Percentiles rank a stretch among this genome's conserved stretches.
phyloP scores from a whole-genome alignment of 2,888 invertebrate genomes.

The Liopterus haemorrhoidalis region DNA sequence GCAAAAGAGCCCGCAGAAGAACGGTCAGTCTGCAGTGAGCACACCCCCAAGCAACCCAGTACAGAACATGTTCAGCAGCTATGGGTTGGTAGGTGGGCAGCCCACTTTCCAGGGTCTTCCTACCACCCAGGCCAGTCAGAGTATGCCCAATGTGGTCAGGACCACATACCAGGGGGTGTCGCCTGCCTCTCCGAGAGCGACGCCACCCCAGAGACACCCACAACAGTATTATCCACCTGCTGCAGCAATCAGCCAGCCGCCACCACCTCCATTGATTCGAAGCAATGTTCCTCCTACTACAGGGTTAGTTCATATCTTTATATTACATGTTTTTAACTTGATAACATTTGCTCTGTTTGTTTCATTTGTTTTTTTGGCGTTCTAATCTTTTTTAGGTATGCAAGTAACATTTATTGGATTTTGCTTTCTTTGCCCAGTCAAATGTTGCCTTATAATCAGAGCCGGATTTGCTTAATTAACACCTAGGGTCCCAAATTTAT shows the following conservation, averaged over 20 bases:
- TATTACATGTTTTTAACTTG: too few relatives aligned
- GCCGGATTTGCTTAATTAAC: neutral
- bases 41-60: conserved; percentile 36
- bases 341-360: too few relatives aligned
- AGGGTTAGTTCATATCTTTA: too few relatives aligned
- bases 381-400: conserved; percentile 27
- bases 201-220: conserved; percentile 20
- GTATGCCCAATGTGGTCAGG: conserved; percentile 38
- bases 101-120: conserved; percentile 42
- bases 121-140: conserved; percentile 34
- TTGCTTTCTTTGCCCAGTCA: neutral
- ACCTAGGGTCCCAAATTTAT: too few relatives aligned
- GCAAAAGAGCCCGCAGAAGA: conserved; percentile 39
- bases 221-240: conserved; percentile 20
- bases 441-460: neutral
- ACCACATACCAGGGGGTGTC: conserved; percentile 35
- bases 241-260: conserved; percentile 37
- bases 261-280: conserved; percentile 52
- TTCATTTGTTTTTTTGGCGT: conserved; percentile 32
- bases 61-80: conserved; percentile 45
- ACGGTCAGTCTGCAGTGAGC: conserved; percentile 16
- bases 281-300: conserved; percentile 27
- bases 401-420: conserved; percentile 22
- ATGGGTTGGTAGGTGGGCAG: conserved; percentile 47
- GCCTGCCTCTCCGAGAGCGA: conserved; percentile 29